phyloP scores from a whole-genome alignment of 2,797 vertebrate genomes.

The Galago senegalensis region DNA sequence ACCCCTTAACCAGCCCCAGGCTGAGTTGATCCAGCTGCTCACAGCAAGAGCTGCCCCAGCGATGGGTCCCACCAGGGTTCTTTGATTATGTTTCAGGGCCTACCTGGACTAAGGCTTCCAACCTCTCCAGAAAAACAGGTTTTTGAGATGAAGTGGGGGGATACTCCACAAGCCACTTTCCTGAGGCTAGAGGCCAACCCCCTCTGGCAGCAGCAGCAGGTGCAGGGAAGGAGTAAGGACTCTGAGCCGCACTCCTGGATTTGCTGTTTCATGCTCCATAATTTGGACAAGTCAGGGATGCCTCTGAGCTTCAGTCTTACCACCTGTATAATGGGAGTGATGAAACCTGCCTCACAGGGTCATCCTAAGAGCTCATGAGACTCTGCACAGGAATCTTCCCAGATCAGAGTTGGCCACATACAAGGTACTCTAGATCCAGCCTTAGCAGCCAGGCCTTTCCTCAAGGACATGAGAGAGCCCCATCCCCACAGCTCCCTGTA shows the following conservation, averaged over 20 bases:
- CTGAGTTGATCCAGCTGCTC: accelerated
- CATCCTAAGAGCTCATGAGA: background rate
- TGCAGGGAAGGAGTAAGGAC: background rate
- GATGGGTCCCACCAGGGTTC: accelerated
- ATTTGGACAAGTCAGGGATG: background rate
- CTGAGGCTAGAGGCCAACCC: background rate
- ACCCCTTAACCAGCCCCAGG: background rate
- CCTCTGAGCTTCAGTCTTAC: background rate
- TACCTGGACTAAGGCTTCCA: background rate
- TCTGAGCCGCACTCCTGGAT: background rate
- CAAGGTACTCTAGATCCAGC: background rate
- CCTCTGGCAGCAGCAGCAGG: too few relatives aligned
- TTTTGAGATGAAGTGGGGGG: accelerated
- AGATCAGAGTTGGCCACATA: background rate
- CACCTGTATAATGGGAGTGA: background rate
- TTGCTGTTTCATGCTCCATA: background rate
- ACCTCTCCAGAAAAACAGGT: conserved; percentile 32
- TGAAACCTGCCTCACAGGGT: background rate
- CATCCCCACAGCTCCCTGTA: accelerated
- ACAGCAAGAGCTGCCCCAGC: background rate
- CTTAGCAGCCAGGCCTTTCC: background rate
- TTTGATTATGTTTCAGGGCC: background rate
- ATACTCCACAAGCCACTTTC: background rate
- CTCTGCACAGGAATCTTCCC: background rate
- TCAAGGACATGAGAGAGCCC: background rate